A percentile compares a stretch with the other conserved stretches of the same genome.
These are phyloP conservation scores for Nymphalis urticae DNA, from an alignment of 2,888 invertebrate species.

Conservation along the genomic window DNA sequence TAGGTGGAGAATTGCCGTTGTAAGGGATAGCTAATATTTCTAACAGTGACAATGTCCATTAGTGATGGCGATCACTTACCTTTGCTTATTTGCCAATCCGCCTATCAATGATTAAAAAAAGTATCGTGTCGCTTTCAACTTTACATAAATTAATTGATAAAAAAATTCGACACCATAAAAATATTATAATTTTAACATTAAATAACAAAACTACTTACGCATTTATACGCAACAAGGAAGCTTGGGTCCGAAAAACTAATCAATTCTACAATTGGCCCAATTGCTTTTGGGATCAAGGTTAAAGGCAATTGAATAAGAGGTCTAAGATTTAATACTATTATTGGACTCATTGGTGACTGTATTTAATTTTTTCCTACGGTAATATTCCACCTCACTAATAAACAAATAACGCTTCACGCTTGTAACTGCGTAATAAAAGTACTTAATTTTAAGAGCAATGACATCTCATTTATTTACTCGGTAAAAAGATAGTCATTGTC, in stretches of 20 bases:
- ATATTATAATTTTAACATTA: no score
- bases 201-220: background rate
- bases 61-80: no score
- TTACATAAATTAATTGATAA: no score
- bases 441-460: background rate
- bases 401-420: background rate
- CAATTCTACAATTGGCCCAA: slow-evolving; percentile 27
- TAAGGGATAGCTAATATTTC: no score
- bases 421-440: background rate
- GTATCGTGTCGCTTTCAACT: no score
- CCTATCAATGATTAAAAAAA: no score
- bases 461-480: slow-evolving; percentile 3
- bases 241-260: slow-evolving; percentile 27
- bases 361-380: background rate
- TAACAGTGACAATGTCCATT: no score
- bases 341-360: background rate
- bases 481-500: background rate
- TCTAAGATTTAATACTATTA: background rate
- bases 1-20: no score
- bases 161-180: no score
- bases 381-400: background rate
- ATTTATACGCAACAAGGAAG: slow-evolving; percentile 14
- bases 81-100: no score
- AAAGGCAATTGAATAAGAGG: slow-evolving; percentile 15
- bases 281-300: slow-evolving; percentile 27